phyloP scores from a whole-genome alignment of 2,113 vertebrate genomes.

The Calyptomena viridis region DNA sequence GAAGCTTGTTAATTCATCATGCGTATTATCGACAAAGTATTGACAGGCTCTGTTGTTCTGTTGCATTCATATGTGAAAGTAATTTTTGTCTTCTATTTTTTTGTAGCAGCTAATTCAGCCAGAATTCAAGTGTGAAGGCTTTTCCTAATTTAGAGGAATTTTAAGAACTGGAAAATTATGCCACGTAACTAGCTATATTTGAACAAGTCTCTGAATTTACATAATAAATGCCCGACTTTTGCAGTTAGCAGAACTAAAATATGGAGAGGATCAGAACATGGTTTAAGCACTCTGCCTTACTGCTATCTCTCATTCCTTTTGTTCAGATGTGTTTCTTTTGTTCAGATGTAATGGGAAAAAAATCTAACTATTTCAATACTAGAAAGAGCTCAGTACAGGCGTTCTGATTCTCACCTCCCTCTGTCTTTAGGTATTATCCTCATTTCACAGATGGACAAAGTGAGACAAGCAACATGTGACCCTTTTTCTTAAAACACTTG shows the following conservation, averaged over 20 bases:
- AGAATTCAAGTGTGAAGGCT: constrained; percentile 28
- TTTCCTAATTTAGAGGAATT: constrained; percentile 30
- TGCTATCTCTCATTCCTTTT: constrained; percentile 25
- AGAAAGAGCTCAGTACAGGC: not conserved
- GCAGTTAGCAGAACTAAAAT: constrained; percentile 43
- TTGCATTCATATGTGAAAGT: constrained; percentile 1
- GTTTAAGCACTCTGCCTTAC: constrained; percentile 3
- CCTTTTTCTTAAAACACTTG: not conserved
- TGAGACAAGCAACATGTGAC: not conserved
- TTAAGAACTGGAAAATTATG: constrained; percentile 48
- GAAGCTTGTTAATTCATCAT: not conserved
- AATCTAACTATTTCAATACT: not conserved
- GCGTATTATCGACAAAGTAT: not conserved
- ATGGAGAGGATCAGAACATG: not conserved
- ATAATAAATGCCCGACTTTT: constrained; percentile 37
- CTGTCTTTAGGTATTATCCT: not conserved
- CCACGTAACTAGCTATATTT: not conserved
- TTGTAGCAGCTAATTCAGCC: not conserved
- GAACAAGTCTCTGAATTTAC: constrained; percentile 22
- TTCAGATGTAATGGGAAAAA: constrained; percentile 21
- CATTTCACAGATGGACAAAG: not conserved
- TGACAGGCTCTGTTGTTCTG: constrained; percentile 9
- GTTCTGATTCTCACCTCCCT: not conserved
- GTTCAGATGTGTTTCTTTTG: constrained; percentile 25
- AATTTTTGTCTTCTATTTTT: constrained; percentile 4